Evolutionary conservation across 2,113 vertebrate species (phyloP), one percentile per base, ranked within the genome.

Genomic region (Typhlomys cinereus): DNA sequence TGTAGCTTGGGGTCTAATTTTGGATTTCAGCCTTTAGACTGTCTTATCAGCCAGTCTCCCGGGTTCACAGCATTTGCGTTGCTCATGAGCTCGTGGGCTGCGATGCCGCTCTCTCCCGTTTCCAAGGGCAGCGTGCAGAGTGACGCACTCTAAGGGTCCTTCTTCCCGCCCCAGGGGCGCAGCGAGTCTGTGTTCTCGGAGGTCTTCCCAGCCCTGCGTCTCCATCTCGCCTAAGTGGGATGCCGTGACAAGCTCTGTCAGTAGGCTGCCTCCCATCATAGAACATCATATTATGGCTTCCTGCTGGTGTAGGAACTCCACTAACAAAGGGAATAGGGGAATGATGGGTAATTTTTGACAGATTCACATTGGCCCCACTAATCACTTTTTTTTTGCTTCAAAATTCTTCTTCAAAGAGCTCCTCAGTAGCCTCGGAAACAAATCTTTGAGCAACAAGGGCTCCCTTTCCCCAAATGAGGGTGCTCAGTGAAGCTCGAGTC

Each of bases 311-410:
- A 34, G 41, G 66, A 93, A 79, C 46, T 89, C 61, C 44, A 15
- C 27, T 59, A 88, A 71, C 94, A 94, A 59, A 91, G 93, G 94
- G 88, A 96, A 80, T 61, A 75, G 79, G 54, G 8, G 85, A 57
- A 41, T 54, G 73, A 57, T 73, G 87, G 44, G 62, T 70, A 83
- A 39, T 66, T 85, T 73, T 62, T 57, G 78, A 82, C 87, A 62
- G 93, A 91, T 81, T 94, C 79, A 69, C 52, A 10, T 76, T 94
- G 92, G 79, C 85, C 89, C 75, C 29, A 48, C 48, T 67, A 74
- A 73, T 46, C 1, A 14, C 20, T 82, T 76, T 88, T 81, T 62
- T 46, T 50, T 86, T 27, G 29, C 48, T 85, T 46, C 66, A 74
- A 76, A 89, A 62, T 46, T 50, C 73, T 27, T 34, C 48, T 85